Percentiles rank a stretch among this genome's conserved stretches.
These are phyloP conservation scores for Drosophila albomicans DNA, from an alignment of 1,140 invertebrate species.

Conservation along the genomic window DNA sequence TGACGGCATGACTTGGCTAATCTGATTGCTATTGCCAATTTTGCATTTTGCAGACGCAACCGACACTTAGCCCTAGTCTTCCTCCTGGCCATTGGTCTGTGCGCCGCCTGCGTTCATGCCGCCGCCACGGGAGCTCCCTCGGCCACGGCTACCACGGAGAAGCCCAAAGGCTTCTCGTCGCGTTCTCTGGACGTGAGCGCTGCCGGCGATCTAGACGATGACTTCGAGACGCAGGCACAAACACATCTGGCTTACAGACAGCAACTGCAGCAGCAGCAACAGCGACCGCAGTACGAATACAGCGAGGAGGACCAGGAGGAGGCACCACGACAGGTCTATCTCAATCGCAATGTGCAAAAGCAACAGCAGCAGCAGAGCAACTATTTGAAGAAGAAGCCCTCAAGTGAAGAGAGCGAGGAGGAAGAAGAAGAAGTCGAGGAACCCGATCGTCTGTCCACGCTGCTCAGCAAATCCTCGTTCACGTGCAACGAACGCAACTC, in stretches of 20 bases:
- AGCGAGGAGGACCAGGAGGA: conserved; percentile 83
- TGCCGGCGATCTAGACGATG: conserved; percentile 66
- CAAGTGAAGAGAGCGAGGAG: conserved; percentile 75
- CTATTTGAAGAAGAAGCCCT: conserved; percentile 73
- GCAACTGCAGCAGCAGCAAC: conserved; percentile 66
- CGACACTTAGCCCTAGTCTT: conserved; percentile 60
- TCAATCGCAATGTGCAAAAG: conserved; percentile 64
- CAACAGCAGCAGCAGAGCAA: conserved; percentile 71
- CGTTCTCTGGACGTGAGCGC: conserved; percentile 71
- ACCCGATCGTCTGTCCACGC: conserved; percentile 91
- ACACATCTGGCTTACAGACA: conserved; percentile 79
- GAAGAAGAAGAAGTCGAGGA: conserved; percentile 92
- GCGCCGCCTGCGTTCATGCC: conserved; percentile 40
- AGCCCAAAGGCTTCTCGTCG: conserved; percentile 76
- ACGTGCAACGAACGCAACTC: conserved; percentile 92
- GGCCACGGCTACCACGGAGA: conserved; percentile 74
- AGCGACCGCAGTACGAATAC: conserved; percentile 75
- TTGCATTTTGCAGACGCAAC: conserved; percentile 58
- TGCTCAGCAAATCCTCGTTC: conserved; percentile 94
- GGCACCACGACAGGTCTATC: conserved; percentile 76
- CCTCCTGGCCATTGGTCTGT: conserved; percentile 59
- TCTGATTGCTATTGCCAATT: conserved; percentile 45
- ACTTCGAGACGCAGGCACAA: conserved; percentile 80
- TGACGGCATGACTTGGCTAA: conserved; percentile 64
- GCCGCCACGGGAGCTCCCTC: conserved; percentile 62